phyloP scores from a whole-genome alignment of 23 tunicate genomes.

The Clavelina lepadiformis region DNA sequence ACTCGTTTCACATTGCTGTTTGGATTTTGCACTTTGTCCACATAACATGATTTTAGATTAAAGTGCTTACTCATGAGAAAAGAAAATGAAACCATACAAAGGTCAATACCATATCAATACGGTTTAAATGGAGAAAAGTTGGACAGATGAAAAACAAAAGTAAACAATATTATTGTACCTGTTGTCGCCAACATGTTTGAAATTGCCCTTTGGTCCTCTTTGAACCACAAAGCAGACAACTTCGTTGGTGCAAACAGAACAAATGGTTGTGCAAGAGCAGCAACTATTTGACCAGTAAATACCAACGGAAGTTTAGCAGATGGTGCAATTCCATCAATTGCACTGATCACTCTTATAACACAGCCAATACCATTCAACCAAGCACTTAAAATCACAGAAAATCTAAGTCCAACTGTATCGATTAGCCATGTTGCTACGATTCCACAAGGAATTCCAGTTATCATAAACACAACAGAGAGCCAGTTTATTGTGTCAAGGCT shows the following conservation, averaged over 20 bases:
- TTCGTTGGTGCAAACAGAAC: conserved; percentile 90
- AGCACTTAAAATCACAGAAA: conserved; percentile 64
- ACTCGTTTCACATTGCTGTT: too few relatives aligned
- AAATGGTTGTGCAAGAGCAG: conserved; percentile 93
- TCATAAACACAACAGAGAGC: conserved; percentile 79
- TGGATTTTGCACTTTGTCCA: too few relatives aligned
- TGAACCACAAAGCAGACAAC: conserved; percentile 87
- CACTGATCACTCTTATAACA: conserved; percentile 63
- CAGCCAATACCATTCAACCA: conserved; percentile 85
- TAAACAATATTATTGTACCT: too few relatives aligned
- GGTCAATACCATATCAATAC: too few relatives aligned
- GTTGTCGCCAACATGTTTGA: conserved; percentile 84
- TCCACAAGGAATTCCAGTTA: conserved; percentile 93
- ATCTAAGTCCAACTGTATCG: conserved; percentile 63
- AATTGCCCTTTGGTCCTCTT: conserved; percentile 74
- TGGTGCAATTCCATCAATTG: conserved; percentile 60
- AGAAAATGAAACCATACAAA: too few relatives aligned
- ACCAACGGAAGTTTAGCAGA: conserved; percentile 55
- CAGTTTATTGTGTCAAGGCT: conserved; percentile 54
- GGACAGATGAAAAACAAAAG: too few relatives aligned
- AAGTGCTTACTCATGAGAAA: too few relatives aligned
- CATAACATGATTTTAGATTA: too few relatives aligned
- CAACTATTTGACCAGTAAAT: conserved; percentile 73
- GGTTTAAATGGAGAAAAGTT: too few relatives aligned
- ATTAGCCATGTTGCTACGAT: conserved; percentile 82